Evolutionary conservation across 2,888 invertebrate genomes (phyloP).

Genomic region (Hoplodrina ambigua): DNA sequence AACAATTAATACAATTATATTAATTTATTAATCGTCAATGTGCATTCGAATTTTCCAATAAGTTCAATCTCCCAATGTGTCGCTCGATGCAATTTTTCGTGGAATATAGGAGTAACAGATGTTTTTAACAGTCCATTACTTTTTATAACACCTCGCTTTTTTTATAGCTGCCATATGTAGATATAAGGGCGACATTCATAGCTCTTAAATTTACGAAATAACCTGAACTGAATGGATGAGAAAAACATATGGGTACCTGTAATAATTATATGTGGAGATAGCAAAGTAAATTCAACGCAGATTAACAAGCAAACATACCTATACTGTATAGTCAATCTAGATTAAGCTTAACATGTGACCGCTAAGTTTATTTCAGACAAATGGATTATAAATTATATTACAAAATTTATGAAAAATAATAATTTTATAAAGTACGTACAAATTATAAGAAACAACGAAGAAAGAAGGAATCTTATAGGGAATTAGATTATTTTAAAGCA

Average conservation of each 20-base stretch:
- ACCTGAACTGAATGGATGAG: slow-evolving; percentile 23
- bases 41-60: slow-evolving; percentile 48
- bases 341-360: no score
- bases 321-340: no score
- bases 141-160: slow-evolving; percentile 51
- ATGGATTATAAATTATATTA: no score
- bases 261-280: background rate
- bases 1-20: slow-evolving; percentile 31
- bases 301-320: no score
- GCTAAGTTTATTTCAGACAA: no score
- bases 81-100: slow-evolving; percentile 43
- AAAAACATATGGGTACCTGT: background rate
- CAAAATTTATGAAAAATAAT: no score
- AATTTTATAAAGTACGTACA: no score
- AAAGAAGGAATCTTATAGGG: background rate
- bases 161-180: slow-evolving; percentile 45
- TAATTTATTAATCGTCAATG: slow-evolving; percentile 31
- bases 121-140: slow-evolving; percentile 53
- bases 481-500: background rate
- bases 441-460: no score
- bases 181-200: slow-evolving; percentile 41
- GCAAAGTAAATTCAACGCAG: no score
- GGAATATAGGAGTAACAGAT: slow-evolving; percentile 50
- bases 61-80: slow-evolving; percentile 42
- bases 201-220: slow-evolving; percentile 37